A percentile compares a stretch with the other conserved stretches of the same genome.
These are phyloP conservation scores for Microtus montanus DNA, from an alignment of 2,113 vertebrate genomes.

Conservation along the genomic window DNA sequence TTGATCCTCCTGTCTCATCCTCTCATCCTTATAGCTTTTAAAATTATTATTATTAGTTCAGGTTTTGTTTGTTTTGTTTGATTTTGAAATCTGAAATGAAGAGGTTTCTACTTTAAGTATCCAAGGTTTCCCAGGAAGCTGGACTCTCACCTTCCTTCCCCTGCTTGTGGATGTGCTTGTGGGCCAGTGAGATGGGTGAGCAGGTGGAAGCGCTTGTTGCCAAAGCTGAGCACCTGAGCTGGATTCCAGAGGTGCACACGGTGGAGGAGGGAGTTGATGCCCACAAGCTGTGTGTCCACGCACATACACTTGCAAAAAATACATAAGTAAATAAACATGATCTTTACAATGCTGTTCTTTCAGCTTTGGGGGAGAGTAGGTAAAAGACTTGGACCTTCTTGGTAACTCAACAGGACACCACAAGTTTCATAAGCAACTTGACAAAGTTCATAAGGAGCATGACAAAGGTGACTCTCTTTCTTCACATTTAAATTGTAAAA, in stretches of 20 bases:
- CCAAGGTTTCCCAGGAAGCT: neutral
- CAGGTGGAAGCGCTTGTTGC: neutral
- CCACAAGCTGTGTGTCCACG: neutral
- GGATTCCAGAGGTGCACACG: neutral
- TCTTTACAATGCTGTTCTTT: slow-evolving; percentile 8
- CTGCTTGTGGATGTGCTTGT: neutral
- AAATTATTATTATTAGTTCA: neutral
- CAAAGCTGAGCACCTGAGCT: neutral
- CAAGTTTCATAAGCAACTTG: neutral
- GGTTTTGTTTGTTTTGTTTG: neutral
- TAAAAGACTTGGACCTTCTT: neutral
- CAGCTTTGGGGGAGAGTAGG: neutral
- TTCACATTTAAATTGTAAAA: slow-evolving; percentile 32
- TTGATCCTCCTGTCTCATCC: neutral
- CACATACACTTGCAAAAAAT: neutral
- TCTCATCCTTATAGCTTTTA: neutral
- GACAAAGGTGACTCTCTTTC: neutral
- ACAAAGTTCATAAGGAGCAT: neutral
- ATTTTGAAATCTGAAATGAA: slow-evolving; percentile 17
- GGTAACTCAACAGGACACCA: neutral
- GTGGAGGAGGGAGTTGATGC: neutral
- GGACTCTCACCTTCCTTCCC: slow-evolving; percentile 4
- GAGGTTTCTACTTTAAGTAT: slow-evolving; percentile 11
- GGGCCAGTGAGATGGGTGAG: no score
- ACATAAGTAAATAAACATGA: neutral